Conservation (phyloP, 2,888 invertebrate genomes). For the Dastarcus helophoroides region DNA sequence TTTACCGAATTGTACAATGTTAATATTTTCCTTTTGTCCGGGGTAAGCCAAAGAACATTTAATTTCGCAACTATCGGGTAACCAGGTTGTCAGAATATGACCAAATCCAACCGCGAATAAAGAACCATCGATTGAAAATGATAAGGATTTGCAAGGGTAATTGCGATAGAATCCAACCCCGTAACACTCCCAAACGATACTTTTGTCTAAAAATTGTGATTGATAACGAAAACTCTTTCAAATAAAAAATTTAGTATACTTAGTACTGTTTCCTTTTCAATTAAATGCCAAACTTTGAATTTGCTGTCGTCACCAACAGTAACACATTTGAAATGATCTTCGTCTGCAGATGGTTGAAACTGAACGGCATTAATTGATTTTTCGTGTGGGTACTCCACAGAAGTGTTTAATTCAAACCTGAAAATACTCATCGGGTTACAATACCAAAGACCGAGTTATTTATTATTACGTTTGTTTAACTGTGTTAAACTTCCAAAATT, state of each 20-base stretch:
- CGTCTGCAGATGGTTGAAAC: slow-evolving; percentile 43
- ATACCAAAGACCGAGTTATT: not conserved
- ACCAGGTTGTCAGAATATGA: slow-evolving; percentile 57
- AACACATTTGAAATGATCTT: slow-evolving; percentile 43
- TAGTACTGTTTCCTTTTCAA: too few species aligned
- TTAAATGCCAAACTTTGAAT: slow-evolving; percentile 60
- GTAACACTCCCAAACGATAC: slow-evolving; percentile 48
- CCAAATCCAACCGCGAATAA: slow-evolving; percentile 59
- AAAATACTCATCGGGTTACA: slow-evolving; percentile 15
- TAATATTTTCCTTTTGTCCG: slow-evolving; percentile 26
- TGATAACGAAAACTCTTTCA: too few species aligned
- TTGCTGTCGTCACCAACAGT: slow-evolving; percentile 56
- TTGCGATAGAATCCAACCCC: slow-evolving; percentile 51
- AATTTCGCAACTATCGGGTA: slow-evolving; percentile 46
- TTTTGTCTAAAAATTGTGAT: slow-evolving; percentile 6
- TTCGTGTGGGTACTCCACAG: slow-evolving; percentile 61
- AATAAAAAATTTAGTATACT: too few species aligned
- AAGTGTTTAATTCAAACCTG: slow-evolving; percentile 60
- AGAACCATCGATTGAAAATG: slow-evolving; percentile 68
- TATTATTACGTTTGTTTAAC: slow-evolving; percentile 45
- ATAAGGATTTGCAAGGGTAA: slow-evolving; percentile 44
- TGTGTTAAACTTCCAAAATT: slow-evolving; percentile 60
- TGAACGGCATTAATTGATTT: slow-evolving; percentile 45
- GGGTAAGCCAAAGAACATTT: slow-evolving; percentile 44
- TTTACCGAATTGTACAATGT: slow-evolving; percentile 47